Percentiles rank a stretch among this genome's conserved stretches.
Evolutionary conservation across 2,113 vertebrate genomes (phyloP).

Genomic region (Beaufortia kweichowensis): DNA sequence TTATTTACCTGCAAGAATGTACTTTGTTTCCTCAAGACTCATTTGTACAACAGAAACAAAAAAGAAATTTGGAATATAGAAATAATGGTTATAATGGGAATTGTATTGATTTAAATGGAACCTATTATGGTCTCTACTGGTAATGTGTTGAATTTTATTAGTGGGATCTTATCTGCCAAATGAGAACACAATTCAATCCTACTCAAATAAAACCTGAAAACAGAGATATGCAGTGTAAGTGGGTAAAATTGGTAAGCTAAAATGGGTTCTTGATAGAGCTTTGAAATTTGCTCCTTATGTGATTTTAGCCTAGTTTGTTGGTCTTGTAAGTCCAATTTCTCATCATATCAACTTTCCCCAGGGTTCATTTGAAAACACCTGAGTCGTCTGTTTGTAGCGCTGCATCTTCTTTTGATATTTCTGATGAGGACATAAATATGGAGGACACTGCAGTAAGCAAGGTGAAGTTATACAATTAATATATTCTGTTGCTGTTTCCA

Average conservation of each 20-base stretch:
- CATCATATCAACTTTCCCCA: slow-evolving; percentile 15
- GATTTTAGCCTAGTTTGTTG: not conserved
- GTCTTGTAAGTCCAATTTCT: not conserved
- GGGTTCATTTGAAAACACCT: slow-evolving; percentile 38
- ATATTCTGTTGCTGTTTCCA: too few species aligned
- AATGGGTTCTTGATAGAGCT: not conserved
- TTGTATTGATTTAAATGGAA: too few species aligned
- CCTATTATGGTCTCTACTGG: too few species aligned
- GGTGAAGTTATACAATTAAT: too few species aligned
- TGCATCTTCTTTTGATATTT: slow-evolving; percentile 32
- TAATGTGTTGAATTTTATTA: too few species aligned
- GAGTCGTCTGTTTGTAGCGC: slow-evolving; percentile 48
- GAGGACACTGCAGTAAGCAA: slow-evolving; percentile 18
- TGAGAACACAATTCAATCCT: too few species aligned
- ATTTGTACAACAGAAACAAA: too few species aligned
- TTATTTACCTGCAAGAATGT: not conserved
- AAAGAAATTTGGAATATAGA: too few species aligned
- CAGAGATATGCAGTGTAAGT: not conserved
- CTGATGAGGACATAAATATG: not conserved
- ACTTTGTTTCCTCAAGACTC: too few species aligned
- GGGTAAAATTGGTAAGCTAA: not conserved
- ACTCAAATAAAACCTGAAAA: too few species aligned
- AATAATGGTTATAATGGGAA: too few species aligned
- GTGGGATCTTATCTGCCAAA: too few species aligned
- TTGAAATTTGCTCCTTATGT: not conserved